Conservation (phyloP, 2,888 invertebrate species). For the Dyspetes luteomarginatus region DNA sequence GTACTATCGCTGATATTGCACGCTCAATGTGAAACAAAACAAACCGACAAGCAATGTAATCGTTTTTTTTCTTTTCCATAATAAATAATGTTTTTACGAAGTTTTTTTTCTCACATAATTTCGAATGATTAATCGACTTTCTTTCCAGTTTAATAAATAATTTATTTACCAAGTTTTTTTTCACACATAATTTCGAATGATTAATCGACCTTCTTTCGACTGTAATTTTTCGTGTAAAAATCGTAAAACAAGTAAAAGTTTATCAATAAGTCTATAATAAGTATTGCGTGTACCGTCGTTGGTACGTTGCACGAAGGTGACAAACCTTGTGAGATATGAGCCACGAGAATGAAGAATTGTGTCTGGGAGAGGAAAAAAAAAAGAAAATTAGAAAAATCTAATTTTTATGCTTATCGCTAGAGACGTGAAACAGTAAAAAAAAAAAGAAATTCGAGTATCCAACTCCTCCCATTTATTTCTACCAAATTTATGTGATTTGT, state of each 20-base stretch:
- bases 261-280: conserved; percentile 85
- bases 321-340: conserved; percentile 84
- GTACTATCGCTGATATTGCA: not conserved
- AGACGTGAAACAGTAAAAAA: too few species aligned
- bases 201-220: conserved; percentile 8
- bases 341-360: conserved; percentile 87
- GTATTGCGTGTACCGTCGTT: conserved; percentile 79
- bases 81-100: conserved; percentile 14
- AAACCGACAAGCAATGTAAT: not conserved
- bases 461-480: too few species aligned
- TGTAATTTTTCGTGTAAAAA: conserved; percentile 87
- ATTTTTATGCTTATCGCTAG: not conserved
- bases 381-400: conserved; percentile 12
- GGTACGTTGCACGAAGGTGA: conserved; percentile 85
- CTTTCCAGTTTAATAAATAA: conserved; percentile 5
- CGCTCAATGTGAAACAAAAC: not conserved
- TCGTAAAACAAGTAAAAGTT: conserved; percentile 89
- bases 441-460: too few species aligned
- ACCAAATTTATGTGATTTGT: too few species aligned
- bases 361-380: conserved; percentile 83
- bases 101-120: conserved; percentile 16
- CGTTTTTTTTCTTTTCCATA: not conserved
- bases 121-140: too few species aligned
- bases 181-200: not conserved
- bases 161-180: not conserved